These are phyloP conservation scores for Drosophila nigricruria DNA, from an alignment of 2,888 invertebrate species.

Conservation along the genomic window DNA sequence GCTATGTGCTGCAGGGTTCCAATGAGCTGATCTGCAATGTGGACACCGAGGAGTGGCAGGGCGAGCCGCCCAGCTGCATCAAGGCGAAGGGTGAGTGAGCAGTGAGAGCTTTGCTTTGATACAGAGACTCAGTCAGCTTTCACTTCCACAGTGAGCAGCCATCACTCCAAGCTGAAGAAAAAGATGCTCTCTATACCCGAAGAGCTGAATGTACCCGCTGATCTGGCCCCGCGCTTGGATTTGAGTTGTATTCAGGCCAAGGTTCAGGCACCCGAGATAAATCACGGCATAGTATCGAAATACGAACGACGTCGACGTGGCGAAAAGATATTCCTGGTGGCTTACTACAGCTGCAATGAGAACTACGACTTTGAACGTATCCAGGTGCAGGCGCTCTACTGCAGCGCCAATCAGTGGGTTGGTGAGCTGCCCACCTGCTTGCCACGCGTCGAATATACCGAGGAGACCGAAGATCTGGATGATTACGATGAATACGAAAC, in stretches of 20 bases:
- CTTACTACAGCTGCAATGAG: constrained; percentile 87
- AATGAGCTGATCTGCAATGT: constrained; percentile 79
- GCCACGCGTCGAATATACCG: constrained; percentile 61
- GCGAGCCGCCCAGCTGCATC: constrained; percentile 82
- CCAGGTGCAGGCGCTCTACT: constrained; percentile 86
- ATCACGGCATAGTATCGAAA: constrained; percentile 81
- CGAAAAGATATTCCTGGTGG: constrained; percentile 87
- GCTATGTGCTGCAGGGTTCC: constrained; percentile 80
- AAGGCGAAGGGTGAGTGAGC: constrained; percentile 40
- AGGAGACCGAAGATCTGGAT: constrained; percentile 45
- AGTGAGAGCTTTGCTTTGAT: neutral
- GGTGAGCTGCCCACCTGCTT: constrained; percentile 87
- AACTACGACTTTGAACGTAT: constrained; percentile 86
- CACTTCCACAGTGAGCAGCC: constrained; percentile 11
- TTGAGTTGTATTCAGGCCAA: constrained; percentile 83
- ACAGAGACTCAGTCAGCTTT: neutral
- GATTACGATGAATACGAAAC: constrained; percentile 67
- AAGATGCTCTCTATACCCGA: constrained; percentile 78
- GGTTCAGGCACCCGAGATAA: constrained; percentile 84
- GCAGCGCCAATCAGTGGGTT: constrained; percentile 87
- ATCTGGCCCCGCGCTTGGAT: constrained; percentile 81
- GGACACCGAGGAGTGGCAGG: constrained; percentile 83
- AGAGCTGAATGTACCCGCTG: constrained; percentile 75
- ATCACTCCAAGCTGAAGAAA: constrained; percentile 56
- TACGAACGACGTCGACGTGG: constrained; percentile 83